phyloP scores from a whole-genome alignment of 1,140 invertebrate species.

The Cyphomyrmex costatus region DNA sequence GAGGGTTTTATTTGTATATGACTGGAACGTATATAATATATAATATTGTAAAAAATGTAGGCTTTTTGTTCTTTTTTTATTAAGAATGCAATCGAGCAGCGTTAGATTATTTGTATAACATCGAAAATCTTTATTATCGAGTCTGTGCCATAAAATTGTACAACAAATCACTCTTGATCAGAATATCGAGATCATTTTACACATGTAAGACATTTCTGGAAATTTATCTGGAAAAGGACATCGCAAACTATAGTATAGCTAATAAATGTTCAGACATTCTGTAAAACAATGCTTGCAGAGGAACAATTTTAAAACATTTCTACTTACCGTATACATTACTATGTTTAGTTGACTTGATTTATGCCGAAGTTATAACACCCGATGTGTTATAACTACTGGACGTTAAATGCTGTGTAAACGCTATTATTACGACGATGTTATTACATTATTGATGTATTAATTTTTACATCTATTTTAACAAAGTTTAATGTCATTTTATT shows the following conservation, averaged over 20 bases:
- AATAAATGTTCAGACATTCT: constrained; percentile 25
- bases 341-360: no score
- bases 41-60: constrained; percentile 36
- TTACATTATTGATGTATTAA: no score
- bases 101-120: background rate
- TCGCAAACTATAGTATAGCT: background rate
- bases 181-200: constrained; percentile 16
- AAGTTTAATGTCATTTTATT: background rate
- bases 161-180: constrained; percentile 49
- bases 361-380: no score
- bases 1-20: constrained; percentile 16
- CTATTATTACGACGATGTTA: no score
- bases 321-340: background rate
- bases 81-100: constrained; percentile 42
- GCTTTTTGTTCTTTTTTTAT: constrained; percentile 10
- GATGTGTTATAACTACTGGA: no score
- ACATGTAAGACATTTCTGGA: background rate
- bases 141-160: constrained; percentile 82
- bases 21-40: constrained; percentile 16
- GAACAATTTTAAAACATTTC: background rate
- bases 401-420: no score
- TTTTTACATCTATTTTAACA: no score
- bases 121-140: constrained; percentile 70
- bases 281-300: background rate
- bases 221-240: background rate